These are phyloP conservation scores for Malacoctenus gilli DNA, from an alignment of 2,797 vertebrate species.

Conservation along the genomic window DNA sequence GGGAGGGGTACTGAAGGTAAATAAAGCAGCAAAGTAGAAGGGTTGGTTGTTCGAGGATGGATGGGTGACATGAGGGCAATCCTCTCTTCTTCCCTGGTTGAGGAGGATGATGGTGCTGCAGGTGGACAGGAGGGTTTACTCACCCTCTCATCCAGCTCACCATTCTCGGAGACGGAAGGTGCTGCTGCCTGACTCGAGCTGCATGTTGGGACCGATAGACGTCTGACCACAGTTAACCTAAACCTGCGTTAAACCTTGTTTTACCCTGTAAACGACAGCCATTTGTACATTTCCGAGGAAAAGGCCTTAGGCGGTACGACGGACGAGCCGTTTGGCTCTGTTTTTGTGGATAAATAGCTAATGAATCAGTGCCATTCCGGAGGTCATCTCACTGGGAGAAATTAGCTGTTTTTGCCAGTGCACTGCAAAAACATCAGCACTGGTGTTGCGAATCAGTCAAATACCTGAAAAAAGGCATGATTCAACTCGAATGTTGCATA, in stretches of 20 bases:
- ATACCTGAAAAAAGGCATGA: too few species aligned
- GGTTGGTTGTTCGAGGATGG: conserved; percentile 23
- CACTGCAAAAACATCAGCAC: background rate
- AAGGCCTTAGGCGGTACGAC: background rate
- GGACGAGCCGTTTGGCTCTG: background rate
- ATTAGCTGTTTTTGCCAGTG: background rate
- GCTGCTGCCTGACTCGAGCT: conserved; percentile 1
- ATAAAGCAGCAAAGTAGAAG: background rate
- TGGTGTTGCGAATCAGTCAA: background rate
- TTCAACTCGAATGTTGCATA: too few species aligned
- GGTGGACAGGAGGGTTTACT: conserved; percentile 38
- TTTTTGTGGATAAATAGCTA: background rate
- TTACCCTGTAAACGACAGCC: background rate
- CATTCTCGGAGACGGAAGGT: conserved; percentile 10
- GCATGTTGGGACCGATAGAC: too few species aligned
- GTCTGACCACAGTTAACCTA: background rate
- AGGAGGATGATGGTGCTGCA: conserved; percentile 32
- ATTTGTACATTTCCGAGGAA: conserved; percentile 4
- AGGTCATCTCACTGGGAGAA: background rate
- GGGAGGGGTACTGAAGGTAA: conserved; percentile 13
- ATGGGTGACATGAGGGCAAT: conserved; percentile 27
- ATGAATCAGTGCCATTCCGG: background rate
- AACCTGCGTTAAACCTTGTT: conserved; percentile 5
- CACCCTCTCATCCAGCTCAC: conserved; percentile 55
- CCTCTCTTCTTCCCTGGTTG: conserved; percentile 26